Percentiles rank a stretch among this genome's conserved stretches.
phyloP scores from a whole-genome alignment of 2,113 vertebrate species.

The Uria lomvia region DNA sequence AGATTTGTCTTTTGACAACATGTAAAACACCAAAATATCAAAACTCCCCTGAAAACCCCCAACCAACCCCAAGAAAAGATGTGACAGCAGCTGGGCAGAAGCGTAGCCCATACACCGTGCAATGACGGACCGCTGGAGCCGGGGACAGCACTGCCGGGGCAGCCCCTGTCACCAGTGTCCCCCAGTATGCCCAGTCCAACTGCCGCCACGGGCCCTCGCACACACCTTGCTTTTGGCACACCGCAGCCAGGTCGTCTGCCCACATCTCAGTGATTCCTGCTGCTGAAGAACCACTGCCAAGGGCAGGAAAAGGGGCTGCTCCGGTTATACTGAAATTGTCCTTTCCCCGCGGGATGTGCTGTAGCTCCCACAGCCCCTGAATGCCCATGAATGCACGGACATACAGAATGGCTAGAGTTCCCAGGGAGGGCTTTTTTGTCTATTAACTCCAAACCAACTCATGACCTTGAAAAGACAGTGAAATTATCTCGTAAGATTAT shows the following conservation, averaged over 20 bases:
- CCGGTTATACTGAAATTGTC: not conserved
- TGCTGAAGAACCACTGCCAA: not conserved
- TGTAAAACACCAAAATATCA: rapidly evolving
- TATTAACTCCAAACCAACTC: too few species aligned
- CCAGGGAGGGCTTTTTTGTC: rapidly evolving
- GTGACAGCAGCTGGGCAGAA: rapidly evolving
- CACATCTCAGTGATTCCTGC: rapidly evolving
- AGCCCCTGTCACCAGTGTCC: not conserved
- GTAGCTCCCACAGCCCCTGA: not conserved
- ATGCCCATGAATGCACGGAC: too few species aligned
- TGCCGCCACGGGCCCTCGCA: rapidly evolving
- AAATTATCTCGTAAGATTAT: rapidly evolving
- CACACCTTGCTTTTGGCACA: rapidly evolving
- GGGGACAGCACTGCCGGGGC: not conserved
- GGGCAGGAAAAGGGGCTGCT: not conserved
- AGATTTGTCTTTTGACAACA: not conserved
- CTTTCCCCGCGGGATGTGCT: not conserved
- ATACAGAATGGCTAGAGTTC: not conserved
- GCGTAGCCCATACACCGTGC: rapidly evolving
- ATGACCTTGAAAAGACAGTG: not conserved
- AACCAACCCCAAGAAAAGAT: rapidly evolving
- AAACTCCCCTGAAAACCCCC: not conserved
- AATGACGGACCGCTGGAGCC: rapidly evolving
- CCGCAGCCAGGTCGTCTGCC: not conserved
- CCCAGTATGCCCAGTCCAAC: not conserved